Evolutionary conservation across 2,113 vertebrate genomes (phyloP), one percentile per base, ranked within the genome.

Genomic region (Calidris pygmaea): DNA sequence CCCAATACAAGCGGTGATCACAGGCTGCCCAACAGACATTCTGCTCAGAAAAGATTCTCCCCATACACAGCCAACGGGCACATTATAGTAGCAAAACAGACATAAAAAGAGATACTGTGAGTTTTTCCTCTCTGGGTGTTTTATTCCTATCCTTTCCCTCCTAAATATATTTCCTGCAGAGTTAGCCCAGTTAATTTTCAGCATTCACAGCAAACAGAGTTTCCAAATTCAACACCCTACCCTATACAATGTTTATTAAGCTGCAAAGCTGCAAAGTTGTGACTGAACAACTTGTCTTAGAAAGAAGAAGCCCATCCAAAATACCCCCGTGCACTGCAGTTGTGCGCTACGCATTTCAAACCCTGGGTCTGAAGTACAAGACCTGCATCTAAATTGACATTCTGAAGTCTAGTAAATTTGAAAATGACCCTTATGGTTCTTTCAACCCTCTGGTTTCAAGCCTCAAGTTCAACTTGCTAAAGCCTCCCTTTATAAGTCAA

Each of bases 211-310:
- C 12, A 53, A 19, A 14, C 16, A 50, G 27, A 73, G n/a, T 4
- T 53, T 73, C 73, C 53, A 79, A 70, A 77, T 63, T 26, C 35
- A 30, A 24, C 37, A 10, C 6, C 21, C 6, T 8, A 7, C 34
- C 30, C 43, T 2, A 6, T 1, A 7, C 2, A 1, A 29, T 3
- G 7, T 4, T 2, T 10, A 14, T 22, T 5, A 12, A 8, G 43
- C 32, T 34, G 55, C 5, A 75, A 39, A 62, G 39, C 30, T 55
- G 4, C 18, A n/a, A n/a, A n/a, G n/a, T 17, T 47, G 23, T 34
- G 43, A 11, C 60, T 93, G 26, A 29, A 22, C 4, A 50, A 7
- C 6, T 10, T 5, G 12, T 8, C 16, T 35, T 5, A 10, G 20
- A 11, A 7, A 67, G 37, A 55, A 73, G 23, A 5, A 84, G 37